Base-by-base conservation (phyloP, 2,888 invertebrate genomes). In the Orthosia gothica region DNA sequence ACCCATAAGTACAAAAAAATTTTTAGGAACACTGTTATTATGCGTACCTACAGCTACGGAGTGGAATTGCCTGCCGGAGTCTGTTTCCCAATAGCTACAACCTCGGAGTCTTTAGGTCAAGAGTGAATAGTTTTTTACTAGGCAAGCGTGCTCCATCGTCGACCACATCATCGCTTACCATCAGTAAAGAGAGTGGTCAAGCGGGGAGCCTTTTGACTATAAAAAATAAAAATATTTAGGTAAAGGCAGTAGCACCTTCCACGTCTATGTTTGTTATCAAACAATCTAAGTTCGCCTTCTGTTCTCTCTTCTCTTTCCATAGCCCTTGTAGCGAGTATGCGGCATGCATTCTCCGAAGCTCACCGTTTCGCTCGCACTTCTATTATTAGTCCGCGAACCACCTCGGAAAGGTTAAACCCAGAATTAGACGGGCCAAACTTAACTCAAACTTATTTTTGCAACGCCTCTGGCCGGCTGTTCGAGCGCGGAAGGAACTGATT, bases 361-460 rank as follows among this genome's bases (percentile, higher is more conserved):
- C 88, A 80, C 76, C 75, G 85, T 85, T 85, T 87, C 88, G 82
- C 88, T 85, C 81, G 79, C 82, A 78, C 81, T 76, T 85, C 83
- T 94, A 94, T 92, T 91, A 92, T 94, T 95, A 95, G 91, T 81
- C 76, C 84, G 89, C 92, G 89, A 90, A 90, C 91, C 89, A 91
- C 93, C 92, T 93, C 93, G 90, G 87, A 95, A 95, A 95, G 95
- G 95, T 95, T 94, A 93, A 91, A 84, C 90, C 91, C 94, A 89
- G 91, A 95, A 92, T 94, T 95, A 95, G 95, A 93, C 83, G 79
- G 81, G 91, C 94, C 93, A 95, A 95, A 95, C 95, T 95, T 95
- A 95, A 95, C 94, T 89, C 87, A 77, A 86, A 92, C 94, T 95
- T 95, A 95, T 95, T 95, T 95, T 94, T 89, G 92, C 74, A 78